phyloP scores from a whole-genome alignment of 2,113 vertebrate species.

The Chamaetylas fuelleborni region DNA sequence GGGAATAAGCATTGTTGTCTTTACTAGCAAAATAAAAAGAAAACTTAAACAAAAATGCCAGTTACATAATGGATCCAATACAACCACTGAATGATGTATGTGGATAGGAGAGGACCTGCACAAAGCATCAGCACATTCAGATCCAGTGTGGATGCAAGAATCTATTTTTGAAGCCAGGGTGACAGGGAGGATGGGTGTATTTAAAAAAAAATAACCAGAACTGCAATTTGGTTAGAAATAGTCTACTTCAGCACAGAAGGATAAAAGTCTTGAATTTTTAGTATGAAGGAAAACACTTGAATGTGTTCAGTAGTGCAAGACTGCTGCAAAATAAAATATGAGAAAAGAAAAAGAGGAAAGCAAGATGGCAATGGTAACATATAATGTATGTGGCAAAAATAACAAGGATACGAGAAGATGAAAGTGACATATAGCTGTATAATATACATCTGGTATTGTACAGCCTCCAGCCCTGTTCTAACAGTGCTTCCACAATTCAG shows the following conservation, averaged over 20 bases:
- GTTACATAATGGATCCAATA: accelerated
- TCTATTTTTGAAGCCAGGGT: not conserved
- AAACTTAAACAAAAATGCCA: not conserved
- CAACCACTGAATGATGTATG: not conserved
- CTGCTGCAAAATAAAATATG: not conserved
- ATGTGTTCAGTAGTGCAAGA: not conserved
- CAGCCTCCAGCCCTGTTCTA: not conserved
- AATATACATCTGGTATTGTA: not conserved
- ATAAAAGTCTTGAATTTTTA: not conserved
- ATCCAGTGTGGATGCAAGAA: not conserved
- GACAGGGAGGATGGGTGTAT: not conserved
- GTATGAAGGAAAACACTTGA: not conserved
- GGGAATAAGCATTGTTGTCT: not conserved
- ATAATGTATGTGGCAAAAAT: not conserved
- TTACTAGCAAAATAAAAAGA: not conserved
- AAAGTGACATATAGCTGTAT: not conserved
- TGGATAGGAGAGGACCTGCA: not conserved
- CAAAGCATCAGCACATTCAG: not conserved
- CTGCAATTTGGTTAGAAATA: not conserved
- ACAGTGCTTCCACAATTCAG: not conserved
- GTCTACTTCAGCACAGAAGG: not conserved
- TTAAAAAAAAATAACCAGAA: not conserved
- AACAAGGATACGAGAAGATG: not conserved
- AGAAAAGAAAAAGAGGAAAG: not conserved
- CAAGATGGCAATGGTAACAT: not conserved